These are phyloP conservation scores for Beaufortia kweichowensis DNA, from an alignment of 2,113 vertebrate genomes.

Conservation along the genomic window DNA sequence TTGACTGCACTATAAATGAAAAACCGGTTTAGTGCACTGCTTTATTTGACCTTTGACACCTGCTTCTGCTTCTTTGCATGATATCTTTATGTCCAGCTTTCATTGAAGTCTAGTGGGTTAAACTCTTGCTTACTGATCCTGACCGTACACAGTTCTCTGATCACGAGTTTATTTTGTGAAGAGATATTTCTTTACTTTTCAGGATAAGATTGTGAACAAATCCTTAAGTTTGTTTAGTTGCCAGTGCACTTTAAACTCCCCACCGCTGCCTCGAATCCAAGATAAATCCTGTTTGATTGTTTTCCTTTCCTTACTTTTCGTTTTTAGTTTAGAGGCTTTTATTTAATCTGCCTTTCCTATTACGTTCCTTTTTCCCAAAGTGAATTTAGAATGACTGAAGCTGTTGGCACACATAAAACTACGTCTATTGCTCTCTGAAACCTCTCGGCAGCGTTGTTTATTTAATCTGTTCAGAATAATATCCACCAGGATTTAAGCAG, in stretches of 20 bases:
- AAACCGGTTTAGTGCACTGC: slow-evolving; percentile 28
- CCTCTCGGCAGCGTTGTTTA: slow-evolving; percentile 24
- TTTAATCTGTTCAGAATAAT: slow-evolving; percentile 28
- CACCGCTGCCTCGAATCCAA: not conserved
- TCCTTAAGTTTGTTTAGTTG: not conserved
- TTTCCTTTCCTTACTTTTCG: not conserved
- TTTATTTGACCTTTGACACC: not conserved
- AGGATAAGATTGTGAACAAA: not conserved
- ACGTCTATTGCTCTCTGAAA: slow-evolving; percentile 20
- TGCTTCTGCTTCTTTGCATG: not conserved
- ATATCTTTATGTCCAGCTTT: not conserved
- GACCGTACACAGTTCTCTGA: slow-evolving; percentile 9
- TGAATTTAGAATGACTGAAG: not conserved
- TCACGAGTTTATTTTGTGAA: not conserved
- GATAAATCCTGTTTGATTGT: slow-evolving; percentile 28
- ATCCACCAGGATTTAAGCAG: slow-evolving; percentile 12
- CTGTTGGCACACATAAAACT: not conserved
- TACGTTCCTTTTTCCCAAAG: not conserved
- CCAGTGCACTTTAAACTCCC: not conserved
- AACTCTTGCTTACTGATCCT: too few species aligned
- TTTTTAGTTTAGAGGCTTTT: not conserved
- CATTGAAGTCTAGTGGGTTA: too few species aligned
- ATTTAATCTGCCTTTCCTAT: not conserved
- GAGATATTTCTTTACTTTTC: not conserved
- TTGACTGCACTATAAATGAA: too few species aligned